Percentiles rank a stretch among this genome's conserved stretches.
Conservation (phyloP, 2,113 vertebrate species). For the Labeo rohita region DNA sequence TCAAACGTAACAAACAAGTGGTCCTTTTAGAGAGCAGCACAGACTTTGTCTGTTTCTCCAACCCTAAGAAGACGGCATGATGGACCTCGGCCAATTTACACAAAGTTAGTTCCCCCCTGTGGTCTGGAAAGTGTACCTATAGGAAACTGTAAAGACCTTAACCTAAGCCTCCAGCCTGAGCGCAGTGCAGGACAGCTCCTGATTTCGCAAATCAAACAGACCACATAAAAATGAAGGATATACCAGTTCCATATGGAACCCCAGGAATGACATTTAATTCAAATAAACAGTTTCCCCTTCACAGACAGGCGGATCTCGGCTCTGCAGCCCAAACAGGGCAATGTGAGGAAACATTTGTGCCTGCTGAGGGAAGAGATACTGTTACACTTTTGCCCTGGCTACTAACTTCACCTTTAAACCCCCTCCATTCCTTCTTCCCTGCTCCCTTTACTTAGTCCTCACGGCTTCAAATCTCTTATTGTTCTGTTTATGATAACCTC, state of each 20-base stretch:
- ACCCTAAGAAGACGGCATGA: constrained; percentile 53
- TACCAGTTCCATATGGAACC: constrained; percentile 64
- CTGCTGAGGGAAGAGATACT: constrained; percentile 56
- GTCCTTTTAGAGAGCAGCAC: constrained; percentile 60
- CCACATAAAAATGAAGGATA: constrained; percentile 67
- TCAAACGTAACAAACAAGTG: constrained; percentile 64
- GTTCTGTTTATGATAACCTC: constrained; percentile 1
- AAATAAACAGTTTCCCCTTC: constrained; percentile 61
- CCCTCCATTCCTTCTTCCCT: not conserved
- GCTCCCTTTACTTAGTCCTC: not conserved
- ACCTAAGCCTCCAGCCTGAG: constrained; percentile 53
- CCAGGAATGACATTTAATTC: constrained; percentile 62
- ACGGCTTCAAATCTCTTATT: constrained; percentile 5
- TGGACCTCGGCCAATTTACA: constrained; percentile 63
- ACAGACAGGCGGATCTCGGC: constrained; percentile 47
- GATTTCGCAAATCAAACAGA: constrained; percentile 62
- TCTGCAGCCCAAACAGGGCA: constrained; percentile 45
- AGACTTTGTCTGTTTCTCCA: constrained; percentile 61
- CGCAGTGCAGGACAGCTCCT: constrained; percentile 47
- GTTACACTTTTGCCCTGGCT: constrained; percentile 52
- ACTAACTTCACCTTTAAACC: constrained; percentile 48
- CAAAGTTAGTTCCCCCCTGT: constrained; percentile 58
- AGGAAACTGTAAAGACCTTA: constrained; percentile 67
- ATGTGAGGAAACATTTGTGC: constrained; percentile 62
- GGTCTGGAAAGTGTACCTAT: constrained; percentile 66